Evolutionary conservation across 2,797 vertebrate genomes (phyloP), one percentile per base, ranked within the genome.

Genomic region (Mormyrus proboscirostris): DNA sequence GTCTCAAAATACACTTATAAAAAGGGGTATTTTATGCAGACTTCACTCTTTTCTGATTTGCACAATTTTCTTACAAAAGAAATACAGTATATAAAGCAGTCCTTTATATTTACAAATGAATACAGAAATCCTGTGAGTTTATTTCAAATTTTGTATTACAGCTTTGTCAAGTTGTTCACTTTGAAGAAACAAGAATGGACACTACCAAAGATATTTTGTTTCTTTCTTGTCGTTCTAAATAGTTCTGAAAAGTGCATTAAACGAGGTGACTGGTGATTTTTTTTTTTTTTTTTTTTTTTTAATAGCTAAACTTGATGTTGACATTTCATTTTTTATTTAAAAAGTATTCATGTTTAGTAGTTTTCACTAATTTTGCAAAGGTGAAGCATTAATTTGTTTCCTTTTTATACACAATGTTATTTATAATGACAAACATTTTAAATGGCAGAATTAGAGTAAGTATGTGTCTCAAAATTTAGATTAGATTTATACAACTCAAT

Each of bases 241-340:
- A n/a, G 16, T 82, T 82, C 19, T 47, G 38, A 79, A 44, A 47
- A 22, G 41, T 44, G n/a, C 7, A 82, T 82, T 82, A 19, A 38
- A 76, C 38, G 41, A 3, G 76, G 19, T 82, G 76, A 82, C 76
- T 44, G 44, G 19, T 44, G 73, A 79, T 53, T 55, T 41, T 41
- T 57, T n/a, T 47, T 22, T 44, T 1, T 41, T 29, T 29, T 29
- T 57, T n/a, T 47, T 22, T 79, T 4, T 41, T n/a, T n/a, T n/a
- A n/a, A 33, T 82, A 82, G 76, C 41, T 82, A 82, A 82, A 82
- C 41, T 47, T 82, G 19, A 82, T 82, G 76, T 82, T 82, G 76
- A 44, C 8, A 19, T 79, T 79, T 79, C 41, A 44, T 82, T 82
- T 82, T n/a, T 47, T 76, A 4, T 44, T 47, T 79, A 79, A 44